phyloP scores from a whole-genome alignment of 2,797 vertebrate species.

The Eupleurogrammus muticus region DNA sequence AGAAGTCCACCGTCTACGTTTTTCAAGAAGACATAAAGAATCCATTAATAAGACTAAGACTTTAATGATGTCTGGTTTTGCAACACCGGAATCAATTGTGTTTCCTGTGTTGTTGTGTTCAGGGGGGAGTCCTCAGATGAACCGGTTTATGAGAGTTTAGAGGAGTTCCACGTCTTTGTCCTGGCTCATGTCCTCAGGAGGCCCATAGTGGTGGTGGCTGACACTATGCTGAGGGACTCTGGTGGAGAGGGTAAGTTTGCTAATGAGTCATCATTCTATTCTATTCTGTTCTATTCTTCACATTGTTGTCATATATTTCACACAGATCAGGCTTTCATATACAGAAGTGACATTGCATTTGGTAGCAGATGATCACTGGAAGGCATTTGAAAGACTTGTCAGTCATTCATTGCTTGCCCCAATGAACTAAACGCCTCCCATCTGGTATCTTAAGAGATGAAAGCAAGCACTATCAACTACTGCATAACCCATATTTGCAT shows the following conservation, averaged over 20 bases:
- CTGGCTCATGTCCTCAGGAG: slow-evolving; percentile 94
- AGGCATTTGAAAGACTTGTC: neutral
- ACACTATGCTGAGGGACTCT: slow-evolving; percentile 97
- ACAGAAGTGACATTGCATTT: neutral
- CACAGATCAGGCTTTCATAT: neutral
- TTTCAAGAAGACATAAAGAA: neutral
- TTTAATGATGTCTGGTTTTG: slow-evolving; percentile 7
- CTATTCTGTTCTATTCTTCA: neutral
- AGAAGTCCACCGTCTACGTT: neutral
- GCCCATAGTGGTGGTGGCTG: slow-evolving; percentile 96
- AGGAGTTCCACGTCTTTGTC: slow-evolving; percentile 97
- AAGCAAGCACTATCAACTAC: slow-evolving; percentile 13
- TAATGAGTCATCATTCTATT: neutral
- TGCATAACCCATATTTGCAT: slow-evolving; percentile 4
- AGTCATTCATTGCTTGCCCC: slow-evolving; percentile 12
- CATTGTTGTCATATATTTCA: neutral
- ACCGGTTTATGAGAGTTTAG: slow-evolving; percentile 96
- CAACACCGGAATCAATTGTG: slow-evolving; percentile 1
- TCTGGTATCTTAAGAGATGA: slow-evolving; percentile 10
- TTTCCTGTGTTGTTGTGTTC: neutral
- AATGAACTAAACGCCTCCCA: slow-evolving; percentile 2
- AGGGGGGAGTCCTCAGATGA: slow-evolving; percentile 92
- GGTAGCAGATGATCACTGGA: neutral
- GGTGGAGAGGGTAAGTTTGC: slow-evolving; percentile 91
- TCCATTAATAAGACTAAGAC: neutral